Percentiles rank a stretch among this genome's conserved stretches.
These are phyloP conservation scores for Cyclopterus lumpus DNA, from an alignment of 2,797 vertebrate genomes.

Conservation along the genomic window DNA sequence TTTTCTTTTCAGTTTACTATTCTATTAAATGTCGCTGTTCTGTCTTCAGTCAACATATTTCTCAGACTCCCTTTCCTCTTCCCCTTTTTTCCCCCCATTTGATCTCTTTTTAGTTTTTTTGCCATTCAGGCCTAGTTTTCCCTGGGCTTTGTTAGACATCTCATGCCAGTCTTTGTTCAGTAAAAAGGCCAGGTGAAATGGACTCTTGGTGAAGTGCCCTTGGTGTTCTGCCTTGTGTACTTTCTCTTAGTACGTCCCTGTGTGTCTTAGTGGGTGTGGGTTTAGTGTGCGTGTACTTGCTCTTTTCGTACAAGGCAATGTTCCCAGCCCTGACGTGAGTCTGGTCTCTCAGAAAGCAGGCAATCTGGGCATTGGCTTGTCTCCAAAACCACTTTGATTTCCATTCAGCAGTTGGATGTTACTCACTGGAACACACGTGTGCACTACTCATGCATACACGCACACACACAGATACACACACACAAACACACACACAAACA, in stretches of 20 bases:
- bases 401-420: conserved; percentile 58
- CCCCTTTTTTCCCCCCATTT: not conserved
- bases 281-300: conserved; percentile 37
- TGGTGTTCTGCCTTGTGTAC: conserved; percentile 43
- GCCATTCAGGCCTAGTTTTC: conserved; percentile 29
- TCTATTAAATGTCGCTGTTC: conserved; percentile 13
- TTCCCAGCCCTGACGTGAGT: conserved; percentile 65
- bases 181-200: conserved; percentile 65
- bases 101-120: conserved; percentile 29
- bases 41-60: conserved; percentile 23
- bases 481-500: conserved; percentile 8
- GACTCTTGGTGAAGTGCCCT: conserved; percentile 49
- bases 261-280: conserved; percentile 9
- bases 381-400: conserved; percentile 66
- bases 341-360: conserved; percentile 59
- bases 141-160: conserved; percentile 49
- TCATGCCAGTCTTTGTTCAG: conserved; percentile 54
- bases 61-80: not conserved
- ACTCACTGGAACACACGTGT: conserved; percentile 41
- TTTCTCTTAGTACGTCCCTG: conserved; percentile 34
- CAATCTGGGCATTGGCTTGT: conserved; percentile 68
- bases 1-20: conserved; percentile 34
- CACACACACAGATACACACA: conserved; percentile 1
- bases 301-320: conserved; percentile 57
- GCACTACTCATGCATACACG: not conserved